Evolutionary conservation across 2,797 vertebrate species (phyloP), one percentile per base, ranked within the genome.

Genomic region (Anniella stebbinsi): DNA sequence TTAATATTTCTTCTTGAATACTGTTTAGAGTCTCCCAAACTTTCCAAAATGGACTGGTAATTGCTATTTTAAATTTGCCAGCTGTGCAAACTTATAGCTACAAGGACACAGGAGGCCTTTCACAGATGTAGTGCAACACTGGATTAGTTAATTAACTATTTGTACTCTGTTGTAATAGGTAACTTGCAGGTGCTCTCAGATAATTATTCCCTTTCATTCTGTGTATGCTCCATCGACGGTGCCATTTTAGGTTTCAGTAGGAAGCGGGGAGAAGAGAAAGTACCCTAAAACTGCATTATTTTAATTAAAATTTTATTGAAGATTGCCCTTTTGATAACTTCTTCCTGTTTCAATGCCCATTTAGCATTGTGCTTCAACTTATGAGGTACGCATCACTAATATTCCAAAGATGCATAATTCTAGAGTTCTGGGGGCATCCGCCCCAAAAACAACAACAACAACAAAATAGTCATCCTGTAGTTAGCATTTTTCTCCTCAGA

Each of bases 1-100:
- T 95, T 96, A 95, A 92, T 96, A 95, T 94, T 95, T 95, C 89
- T 86, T 89, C 84, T 94, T 89, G 93, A 94, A 93, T 88, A 80
- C 83, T 89, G 69, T 75, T 95, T 57, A 84, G 93, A 89, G 86
- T 95, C 93, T 87, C 38, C 51, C 76, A 89, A 1, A 95, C 78
- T 76, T 94, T 94, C 88, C 80, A 87, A 77, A 95, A 96, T 78
- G 70, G 38, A 87, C 81, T 78, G 87, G 11, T 93, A 94, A 95
- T 87, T 88, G 63, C 2, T 81, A 72, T 73, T 60, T 41, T 36
- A 84, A 86, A 89, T 41, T 78, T 94, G 25, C 67, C 94, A 95
- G 87, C 92, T 95, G 93, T 91, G 86, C 63, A 21, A 84, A 87
- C 28, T 75, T 86, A 80, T 54, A 88, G 57, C 38, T 88, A 33